These are phyloP conservation scores for Clepsis dumicolana DNA, from an alignment of 2,888 invertebrate genomes.

Conservation along the genomic window DNA sequence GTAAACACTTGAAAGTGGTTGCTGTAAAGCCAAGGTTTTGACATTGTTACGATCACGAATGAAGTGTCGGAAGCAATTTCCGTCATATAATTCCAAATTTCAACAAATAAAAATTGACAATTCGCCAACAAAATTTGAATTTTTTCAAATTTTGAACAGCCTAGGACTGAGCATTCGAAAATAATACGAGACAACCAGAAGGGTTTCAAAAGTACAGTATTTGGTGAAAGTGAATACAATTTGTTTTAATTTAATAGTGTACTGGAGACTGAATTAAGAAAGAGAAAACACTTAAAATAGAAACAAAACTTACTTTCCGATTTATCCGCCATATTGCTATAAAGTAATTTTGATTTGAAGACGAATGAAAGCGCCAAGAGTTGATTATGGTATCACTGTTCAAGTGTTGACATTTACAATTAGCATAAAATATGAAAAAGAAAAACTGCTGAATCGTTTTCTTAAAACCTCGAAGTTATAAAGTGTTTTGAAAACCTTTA, in stretches of 20 bases:
- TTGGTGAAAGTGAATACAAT: conserved; percentile 47
- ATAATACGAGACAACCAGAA: conserved; percentile 43
- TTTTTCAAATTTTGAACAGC: conserved; percentile 85
- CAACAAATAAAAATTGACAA: conserved; percentile 67
- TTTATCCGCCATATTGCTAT: conserved; percentile 93
- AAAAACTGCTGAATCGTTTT: neutral
- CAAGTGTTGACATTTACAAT: conserved; percentile 36
- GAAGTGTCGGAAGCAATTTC: conserved; percentile 40
- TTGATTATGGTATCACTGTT: conserved; percentile 52
- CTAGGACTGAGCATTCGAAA: conserved; percentile 53
- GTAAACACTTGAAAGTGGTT: conserved; percentile 14
- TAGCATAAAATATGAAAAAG: neutral
- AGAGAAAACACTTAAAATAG: conserved; percentile 58
- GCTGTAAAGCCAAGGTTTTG: conserved; percentile 31
- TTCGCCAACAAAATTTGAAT: conserved; percentile 78
- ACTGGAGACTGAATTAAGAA: conserved; percentile 12
- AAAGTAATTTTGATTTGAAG: conserved; percentile 74
- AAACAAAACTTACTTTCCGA: conserved; percentile 91
- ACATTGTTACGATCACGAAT: conserved; percentile 34
- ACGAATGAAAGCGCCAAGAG: conserved; percentile 75
- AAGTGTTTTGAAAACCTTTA: neutral
- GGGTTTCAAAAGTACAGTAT: conserved; percentile 38
- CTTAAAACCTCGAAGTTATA: neutral
- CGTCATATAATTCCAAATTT: conserved; percentile 55
- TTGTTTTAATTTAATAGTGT: conserved; percentile 31